Base-by-base conservation (phyloP, 64 coral and sea anemone genomes). In the Orbicella faveolata region DNA sequence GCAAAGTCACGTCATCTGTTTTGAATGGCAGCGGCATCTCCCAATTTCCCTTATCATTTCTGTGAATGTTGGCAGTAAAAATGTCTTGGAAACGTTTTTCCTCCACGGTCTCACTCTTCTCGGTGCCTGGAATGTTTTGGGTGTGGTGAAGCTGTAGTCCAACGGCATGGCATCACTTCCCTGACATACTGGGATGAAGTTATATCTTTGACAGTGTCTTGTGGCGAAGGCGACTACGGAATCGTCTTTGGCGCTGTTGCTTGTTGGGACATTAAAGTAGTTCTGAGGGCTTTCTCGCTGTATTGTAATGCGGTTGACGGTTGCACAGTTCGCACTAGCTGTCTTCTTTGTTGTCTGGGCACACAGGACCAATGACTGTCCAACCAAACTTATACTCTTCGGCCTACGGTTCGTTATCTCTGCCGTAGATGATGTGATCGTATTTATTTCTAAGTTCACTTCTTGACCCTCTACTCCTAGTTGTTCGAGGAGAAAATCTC, bases 1-100 rank as follows among this genome's bases (percentile, higher is more conserved):
- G 75, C 54, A 89, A 51, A 54, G 61, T 80, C 34, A 73, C 77
- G 53, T 80, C 59, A 37, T 74, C 77, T 36, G 77, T 89, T 57
- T 89, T 89, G 62, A 89, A 61, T 63, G 88, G 88, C 20, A 80
- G 88, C 20, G 88, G 88, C 77, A 89, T 89, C 66, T 89, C 88
- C 88, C 88, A 89, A 35, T 89, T 89, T 52, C 77, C 88, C 23
- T 53, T 79, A 54, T 73, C 23, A 61, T 80, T 89, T 34, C 41
- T 79, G 67, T 89, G 76, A 70, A 89, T 89, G 67, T 57, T 68
- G 44, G 77, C 63, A 63, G 48, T 79, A 11, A 89, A 21, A 34
- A 57, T 51, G 57, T 41, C 35, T 53, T 61, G 75, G 75, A 89
- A 89, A 34, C 87, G 75, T 86, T 30, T 30, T 0, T 30, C 30